phyloP scores from a whole-genome alignment of 2,888 invertebrate genomes.

The Pomacea canaliculata region DNA sequence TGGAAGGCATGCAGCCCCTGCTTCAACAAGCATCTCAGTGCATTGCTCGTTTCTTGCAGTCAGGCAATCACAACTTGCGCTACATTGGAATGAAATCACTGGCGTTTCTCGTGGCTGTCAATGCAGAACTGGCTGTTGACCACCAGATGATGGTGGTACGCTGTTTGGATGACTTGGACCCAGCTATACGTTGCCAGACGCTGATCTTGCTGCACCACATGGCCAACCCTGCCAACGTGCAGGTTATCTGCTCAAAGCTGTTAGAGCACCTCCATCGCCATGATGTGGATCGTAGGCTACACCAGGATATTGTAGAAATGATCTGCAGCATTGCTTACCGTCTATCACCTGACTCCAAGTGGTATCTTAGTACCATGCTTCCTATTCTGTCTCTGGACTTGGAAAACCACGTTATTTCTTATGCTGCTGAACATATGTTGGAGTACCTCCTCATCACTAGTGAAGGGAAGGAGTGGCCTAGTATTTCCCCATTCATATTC shows the following conservation, averaged over 20 bases:
- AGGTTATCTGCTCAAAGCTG: slow-evolving; percentile 60
- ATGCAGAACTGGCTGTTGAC: slow-evolving; percentile 55
- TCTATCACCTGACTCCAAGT: slow-evolving; percentile 6
- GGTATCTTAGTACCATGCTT: slow-evolving; percentile 19
- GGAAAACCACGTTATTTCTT: background rate
- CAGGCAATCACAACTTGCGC: slow-evolving; percentile 35
- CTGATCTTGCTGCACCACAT: slow-evolving; percentile 64
- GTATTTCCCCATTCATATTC: slow-evolving; percentile 1
- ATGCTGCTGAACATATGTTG: slow-evolving; percentile 8
- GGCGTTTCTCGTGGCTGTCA: slow-evolving; percentile 54
- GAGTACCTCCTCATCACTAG: background rate
- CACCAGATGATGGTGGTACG: slow-evolving; percentile 65
- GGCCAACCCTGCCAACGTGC: slow-evolving; percentile 61
- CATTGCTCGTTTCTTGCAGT: slow-evolving; percentile 55
- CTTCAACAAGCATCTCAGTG: slow-evolving; percentile 55
- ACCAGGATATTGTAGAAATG: slow-evolving; percentile 3
- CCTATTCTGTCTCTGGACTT: slow-evolving; percentile 7
- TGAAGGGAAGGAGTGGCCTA: background rate
- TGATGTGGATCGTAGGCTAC: background rate
- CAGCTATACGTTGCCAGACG: slow-evolving; percentile 59
- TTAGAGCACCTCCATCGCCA: slow-evolving; percentile 44
- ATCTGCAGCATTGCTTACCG: slow-evolving; percentile 3
- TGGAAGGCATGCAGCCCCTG: slow-evolving; percentile 27
- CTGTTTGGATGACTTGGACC: slow-evolving; percentile 64
- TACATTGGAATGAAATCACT: slow-evolving; percentile 62